Evolutionary conservation across 2,797 vertebrate genomes (phyloP).

Genomic region (Ciconia nigra): DNA sequence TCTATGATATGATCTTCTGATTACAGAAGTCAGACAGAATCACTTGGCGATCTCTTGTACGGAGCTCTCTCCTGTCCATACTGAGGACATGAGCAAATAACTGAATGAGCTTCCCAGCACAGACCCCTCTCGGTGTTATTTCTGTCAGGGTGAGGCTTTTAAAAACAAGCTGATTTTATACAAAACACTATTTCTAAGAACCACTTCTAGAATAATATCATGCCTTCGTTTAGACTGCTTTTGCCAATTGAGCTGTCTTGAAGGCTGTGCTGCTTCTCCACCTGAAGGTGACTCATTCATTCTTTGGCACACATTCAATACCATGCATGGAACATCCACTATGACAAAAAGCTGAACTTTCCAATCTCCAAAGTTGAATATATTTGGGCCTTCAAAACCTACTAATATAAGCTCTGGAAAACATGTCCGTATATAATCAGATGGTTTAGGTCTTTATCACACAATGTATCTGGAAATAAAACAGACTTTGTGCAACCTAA

Average conservation of each 20-base stretch:
- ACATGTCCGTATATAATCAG: not conserved
- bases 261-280: not conserved
- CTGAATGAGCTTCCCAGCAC: not conserved
- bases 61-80: not conserved
- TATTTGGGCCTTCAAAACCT: slow-evolving; percentile 10
- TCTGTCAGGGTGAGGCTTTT: not conserved
- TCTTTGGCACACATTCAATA: not conserved
- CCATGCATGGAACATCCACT: not conserved
- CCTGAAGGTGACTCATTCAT: not conserved
- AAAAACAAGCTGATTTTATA: not conserved
- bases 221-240: not conserved
- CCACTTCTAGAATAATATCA: not conserved
- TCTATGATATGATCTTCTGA: not conserved
- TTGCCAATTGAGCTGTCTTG: not conserved
- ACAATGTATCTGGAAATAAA: slow-evolving; percentile 63
- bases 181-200: not conserved
- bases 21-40: not conserved
- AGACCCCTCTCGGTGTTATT: not conserved
- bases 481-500: slow-evolving; percentile 22
- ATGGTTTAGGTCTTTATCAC: slow-evolving; percentile 14
- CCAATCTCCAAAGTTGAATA: not conserved
- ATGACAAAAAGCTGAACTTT: slow-evolving; percentile 47
- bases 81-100: not conserved
- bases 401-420: not conserved
- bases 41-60: not conserved